Evolutionary conservation across 2,113 vertebrate species (phyloP).

Genomic region (Amazona vittata): DNA sequence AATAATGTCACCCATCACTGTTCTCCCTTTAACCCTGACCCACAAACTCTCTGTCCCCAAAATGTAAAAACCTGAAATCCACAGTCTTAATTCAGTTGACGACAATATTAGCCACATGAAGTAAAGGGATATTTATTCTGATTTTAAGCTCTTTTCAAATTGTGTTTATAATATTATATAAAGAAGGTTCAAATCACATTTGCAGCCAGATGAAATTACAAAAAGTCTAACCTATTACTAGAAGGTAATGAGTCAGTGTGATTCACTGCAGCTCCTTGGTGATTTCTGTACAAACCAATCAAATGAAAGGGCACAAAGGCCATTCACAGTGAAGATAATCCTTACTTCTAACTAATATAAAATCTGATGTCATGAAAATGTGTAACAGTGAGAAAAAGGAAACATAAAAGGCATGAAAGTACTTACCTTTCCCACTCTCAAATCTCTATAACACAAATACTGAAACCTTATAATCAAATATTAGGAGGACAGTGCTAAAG

Average conservation of each 20-base stretch:
- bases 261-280: slow-evolving; percentile 56
- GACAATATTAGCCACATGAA: not conserved
- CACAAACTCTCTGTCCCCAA: too few relatives aligned
- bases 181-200: slow-evolving; percentile 12
- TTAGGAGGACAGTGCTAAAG: not conserved
- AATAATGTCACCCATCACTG: too few relatives aligned
- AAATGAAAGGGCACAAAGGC: slow-evolving; percentile 60
- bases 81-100: not conserved
- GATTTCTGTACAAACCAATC: slow-evolving; percentile 55
- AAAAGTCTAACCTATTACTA: slow-evolving; percentile 50
- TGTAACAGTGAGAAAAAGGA: not conserved
- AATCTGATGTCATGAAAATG: slow-evolving; percentile 47
- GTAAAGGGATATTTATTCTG: not conserved
- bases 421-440: not conserved
- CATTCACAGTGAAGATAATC: slow-evolving; percentile 31
- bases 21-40: too few relatives aligned
- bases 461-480: not conserved
- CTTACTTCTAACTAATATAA: slow-evolving; percentile 5
- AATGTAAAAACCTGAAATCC: fast-evolving
- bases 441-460: not conserved
- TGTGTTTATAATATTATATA: not conserved
- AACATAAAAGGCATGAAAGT: not conserved
- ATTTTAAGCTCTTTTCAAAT: not conserved
- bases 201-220: slow-evolving; percentile 18
- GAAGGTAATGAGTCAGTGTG: slow-evolving; percentile 63